Percentiles rank a stretch among this genome's conserved stretches.
Conservation (phyloP, 2,888 invertebrate species). For the Drosophila kanekoi region DNA sequence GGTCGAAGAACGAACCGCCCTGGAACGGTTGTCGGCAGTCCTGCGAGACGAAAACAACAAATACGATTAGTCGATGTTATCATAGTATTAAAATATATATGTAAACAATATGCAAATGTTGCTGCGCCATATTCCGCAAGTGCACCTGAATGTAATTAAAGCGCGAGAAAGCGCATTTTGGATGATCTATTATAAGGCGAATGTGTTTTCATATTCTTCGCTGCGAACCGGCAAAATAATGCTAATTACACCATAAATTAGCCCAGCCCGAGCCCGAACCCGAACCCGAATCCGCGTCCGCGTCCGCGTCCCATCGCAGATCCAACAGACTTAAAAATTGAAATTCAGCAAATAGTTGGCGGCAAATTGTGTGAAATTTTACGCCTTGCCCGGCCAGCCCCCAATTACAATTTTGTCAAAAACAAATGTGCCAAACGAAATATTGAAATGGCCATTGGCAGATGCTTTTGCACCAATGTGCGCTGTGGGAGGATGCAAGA, state of each 20-base stretch:
- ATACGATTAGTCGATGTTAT: slow-evolving; percentile 1
- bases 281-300: too few relatives aligned
- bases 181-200: slow-evolving; percentile 60
- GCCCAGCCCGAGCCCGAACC: too few relatives aligned
- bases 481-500: too few relatives aligned
- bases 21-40: slow-evolving; percentile 98
- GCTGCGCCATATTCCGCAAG: too few relatives aligned
- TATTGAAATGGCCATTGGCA: slow-evolving; percentile 33
- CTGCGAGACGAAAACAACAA: slow-evolving; percentile 86
- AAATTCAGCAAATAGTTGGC: slow-evolving; percentile 20
- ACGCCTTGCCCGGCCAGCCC: slow-evolving; percentile 48
- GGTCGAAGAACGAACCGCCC: slow-evolving; percentile 99
- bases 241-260: too few relatives aligned
- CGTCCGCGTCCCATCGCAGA: too few relatives aligned
- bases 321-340: neutral
- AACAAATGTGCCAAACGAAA: slow-evolving; percentile 40
- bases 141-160: too few relatives aligned
- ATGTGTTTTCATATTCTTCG: slow-evolving; percentile 16
- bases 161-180: slow-evolving; percentile 10
- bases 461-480: slow-evolving; percentile 38
- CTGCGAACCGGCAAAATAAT: too few relatives aligned
- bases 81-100: slow-evolving; percentile 11
- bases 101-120: neutral
- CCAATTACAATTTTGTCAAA: too few relatives aligned
- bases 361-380: slow-evolving; percentile 45